Evolutionary conservation across 2,113 vertebrate genomes (phyloP).

Genomic region (Xiphophorus couchianus): DNA sequence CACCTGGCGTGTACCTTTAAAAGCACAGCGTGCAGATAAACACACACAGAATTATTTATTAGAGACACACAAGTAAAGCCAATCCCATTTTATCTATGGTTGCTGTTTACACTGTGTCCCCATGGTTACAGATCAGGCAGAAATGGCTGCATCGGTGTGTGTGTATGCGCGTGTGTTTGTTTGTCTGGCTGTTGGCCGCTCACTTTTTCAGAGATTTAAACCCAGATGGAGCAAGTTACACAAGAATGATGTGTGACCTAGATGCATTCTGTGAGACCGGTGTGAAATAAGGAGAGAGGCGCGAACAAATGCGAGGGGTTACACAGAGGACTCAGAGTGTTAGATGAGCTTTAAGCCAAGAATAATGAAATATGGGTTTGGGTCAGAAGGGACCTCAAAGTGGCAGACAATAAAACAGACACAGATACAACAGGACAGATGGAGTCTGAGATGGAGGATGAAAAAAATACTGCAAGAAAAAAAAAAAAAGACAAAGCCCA

Average conservation of each 20-base stretch:
- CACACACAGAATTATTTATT: conserved; percentile 57
- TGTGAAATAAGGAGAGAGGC: conserved; percentile 41
- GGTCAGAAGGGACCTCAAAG: conserved; percentile 46
- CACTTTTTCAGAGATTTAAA: conserved; percentile 43
- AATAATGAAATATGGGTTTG: conserved; percentile 56
- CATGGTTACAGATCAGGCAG: conserved; percentile 55
- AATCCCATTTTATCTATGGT: conserved; percentile 39
- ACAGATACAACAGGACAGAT: conserved; percentile 31
- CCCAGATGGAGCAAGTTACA: conserved; percentile 60
- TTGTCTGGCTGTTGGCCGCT: conserved; percentile 34
- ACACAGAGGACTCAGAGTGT: conserved; percentile 22
- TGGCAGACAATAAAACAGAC: conserved; percentile 36
- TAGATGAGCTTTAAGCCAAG: conserved; percentile 22
- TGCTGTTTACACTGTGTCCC: conserved; percentile 68
- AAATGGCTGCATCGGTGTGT: conserved; percentile 15
- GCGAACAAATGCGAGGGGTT: conserved; percentile 24
- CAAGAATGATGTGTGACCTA: conserved; percentile 66
- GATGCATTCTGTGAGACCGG: conserved; percentile 54
- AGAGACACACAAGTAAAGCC: conserved; percentile 33
- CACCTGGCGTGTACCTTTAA: neutral
- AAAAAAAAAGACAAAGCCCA: conserved; percentile 23
- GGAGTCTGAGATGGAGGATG: conserved; percentile 32
- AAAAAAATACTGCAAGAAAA: conserved; percentile 20
- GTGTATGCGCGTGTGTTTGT: conserved; percentile 26
- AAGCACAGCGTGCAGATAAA: conserved; percentile 9